phyloP scores from a whole-genome alignment of 2,797 vertebrate genomes.

The Microhierax caerulescens region DNA sequence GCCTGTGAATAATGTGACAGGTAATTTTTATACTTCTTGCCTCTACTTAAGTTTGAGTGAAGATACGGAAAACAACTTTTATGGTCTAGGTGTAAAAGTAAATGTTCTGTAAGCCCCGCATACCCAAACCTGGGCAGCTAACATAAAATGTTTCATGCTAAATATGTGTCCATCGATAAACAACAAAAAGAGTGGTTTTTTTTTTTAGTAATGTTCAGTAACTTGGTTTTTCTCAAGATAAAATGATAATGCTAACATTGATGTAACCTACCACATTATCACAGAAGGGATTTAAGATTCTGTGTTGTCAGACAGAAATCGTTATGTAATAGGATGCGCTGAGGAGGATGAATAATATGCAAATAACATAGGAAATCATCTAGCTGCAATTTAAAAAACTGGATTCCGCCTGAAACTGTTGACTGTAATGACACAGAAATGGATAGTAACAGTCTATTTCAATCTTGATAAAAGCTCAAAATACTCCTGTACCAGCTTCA shows the following conservation, averaged over 20 bases:
- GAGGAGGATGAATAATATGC: slow-evolving; percentile 4
- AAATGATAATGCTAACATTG: slow-evolving; percentile 35
- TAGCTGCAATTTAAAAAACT: background rate
- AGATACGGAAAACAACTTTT: slow-evolving; percentile 81
- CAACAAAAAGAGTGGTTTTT: background rate
- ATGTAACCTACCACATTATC: background rate
- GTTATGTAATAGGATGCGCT: background rate
- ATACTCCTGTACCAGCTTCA: background rate
- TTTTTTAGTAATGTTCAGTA: background rate
- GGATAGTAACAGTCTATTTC: background rate
- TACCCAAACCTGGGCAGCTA: slow-evolving; percentile 55
- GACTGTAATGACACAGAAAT: background rate
- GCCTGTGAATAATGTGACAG: slow-evolving; percentile 73
- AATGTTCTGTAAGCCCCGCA: slow-evolving; percentile 75
- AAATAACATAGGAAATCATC: slow-evolving; percentile 9
- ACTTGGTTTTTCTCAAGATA: slow-evolving; percentile 34
- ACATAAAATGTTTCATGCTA: slow-evolving; percentile 58
- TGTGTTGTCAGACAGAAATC: background rate
- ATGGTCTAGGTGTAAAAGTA: slow-evolving; percentile 78
- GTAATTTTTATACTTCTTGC: slow-evolving; percentile 71
- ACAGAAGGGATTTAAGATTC: background rate
- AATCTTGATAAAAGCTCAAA: background rate
- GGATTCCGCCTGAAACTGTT: background rate
- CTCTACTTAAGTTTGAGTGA: slow-evolving; percentile 72
- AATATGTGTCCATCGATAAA: slow-evolving; percentile 60